phyloP scores from a whole-genome alignment of 2,797 vertebrate species.

The Peromyscus melanophrys region DNA sequence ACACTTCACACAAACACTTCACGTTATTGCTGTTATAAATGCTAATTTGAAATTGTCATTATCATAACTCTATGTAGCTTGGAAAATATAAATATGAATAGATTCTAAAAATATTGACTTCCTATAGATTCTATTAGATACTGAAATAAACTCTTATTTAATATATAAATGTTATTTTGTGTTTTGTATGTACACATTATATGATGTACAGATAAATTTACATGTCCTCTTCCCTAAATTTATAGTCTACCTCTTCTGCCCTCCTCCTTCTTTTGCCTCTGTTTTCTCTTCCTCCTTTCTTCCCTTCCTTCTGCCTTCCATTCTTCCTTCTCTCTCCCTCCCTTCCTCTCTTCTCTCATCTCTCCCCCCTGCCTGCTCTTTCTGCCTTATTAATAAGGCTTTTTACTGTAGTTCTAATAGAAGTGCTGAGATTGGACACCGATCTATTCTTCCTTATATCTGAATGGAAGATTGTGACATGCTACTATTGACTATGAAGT shows the following conservation, averaged over 20 bases:
- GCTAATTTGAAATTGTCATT: background rate
- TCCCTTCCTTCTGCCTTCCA: background rate
- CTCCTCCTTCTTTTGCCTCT: too few species aligned
- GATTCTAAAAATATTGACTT: background rate
- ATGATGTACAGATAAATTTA: background rate
- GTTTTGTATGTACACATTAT: background rate
- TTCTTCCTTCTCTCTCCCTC: background rate
- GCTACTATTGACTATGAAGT: background rate
- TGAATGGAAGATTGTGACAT: background rate
- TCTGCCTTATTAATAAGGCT: background rate
- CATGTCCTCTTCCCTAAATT: background rate
- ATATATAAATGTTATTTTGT: background rate
- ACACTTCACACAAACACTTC: background rate
- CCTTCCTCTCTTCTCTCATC: background rate
- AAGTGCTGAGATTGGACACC: background rate
- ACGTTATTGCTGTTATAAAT: background rate
- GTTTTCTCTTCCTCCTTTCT: background rate
- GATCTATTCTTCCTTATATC: background rate
- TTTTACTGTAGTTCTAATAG: background rate
- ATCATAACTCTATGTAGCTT: background rate
- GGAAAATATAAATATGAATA: slow-evolving; percentile 24
- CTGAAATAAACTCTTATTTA: background rate
- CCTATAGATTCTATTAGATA: background rate
- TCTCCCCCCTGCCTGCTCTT: too few species aligned
- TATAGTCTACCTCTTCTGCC: background rate